Conservation (phyloP, 2,888 invertebrate genomes). For the Leucozona laternaria region DNA sequence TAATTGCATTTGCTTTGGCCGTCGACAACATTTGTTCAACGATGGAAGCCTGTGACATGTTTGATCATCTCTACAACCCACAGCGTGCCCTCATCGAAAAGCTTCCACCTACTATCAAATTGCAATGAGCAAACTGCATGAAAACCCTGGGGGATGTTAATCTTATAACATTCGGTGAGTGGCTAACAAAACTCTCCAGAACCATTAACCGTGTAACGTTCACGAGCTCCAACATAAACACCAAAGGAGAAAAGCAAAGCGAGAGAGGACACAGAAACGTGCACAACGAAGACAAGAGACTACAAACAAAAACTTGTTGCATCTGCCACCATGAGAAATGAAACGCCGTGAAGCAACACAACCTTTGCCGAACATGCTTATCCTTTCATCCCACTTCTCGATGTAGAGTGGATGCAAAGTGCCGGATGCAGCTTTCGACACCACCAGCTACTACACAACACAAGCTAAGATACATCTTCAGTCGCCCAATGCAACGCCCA, state of each 20-base stretch:
- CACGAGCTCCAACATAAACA: background rate
- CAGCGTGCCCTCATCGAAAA: slow-evolving; percentile 1
- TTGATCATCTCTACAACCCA: slow-evolving; percentile 11
- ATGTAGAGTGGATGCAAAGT: too few species aligned
- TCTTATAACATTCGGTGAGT: slow-evolving; percentile 9
- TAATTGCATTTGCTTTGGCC: background rate
- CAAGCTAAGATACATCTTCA: too few species aligned
- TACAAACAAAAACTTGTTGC: too few species aligned
- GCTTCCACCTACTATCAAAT: slow-evolving; percentile 3
- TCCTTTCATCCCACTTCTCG: too few species aligned
- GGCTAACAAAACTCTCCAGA: slow-evolving; percentile 2
- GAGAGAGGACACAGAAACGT: background rate
- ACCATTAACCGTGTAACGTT: background rate
- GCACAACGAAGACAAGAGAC: background rate
- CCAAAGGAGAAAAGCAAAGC: too few species aligned
- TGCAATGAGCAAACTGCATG: background rate
- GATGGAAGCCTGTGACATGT: slow-evolving; percentile 6
- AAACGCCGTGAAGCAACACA: too few species aligned
- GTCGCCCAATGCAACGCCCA: too few species aligned
- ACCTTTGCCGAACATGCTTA: too few species aligned
- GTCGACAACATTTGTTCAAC: slow-evolving; percentile 10
- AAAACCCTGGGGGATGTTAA: background rate
- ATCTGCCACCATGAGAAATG: too few species aligned
- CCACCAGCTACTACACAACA: too few species aligned
- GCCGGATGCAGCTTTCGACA: too few species aligned